Percentiles rank a stretch among this genome's conserved stretches.
Evolutionary conservation across 2,888 invertebrate species (phyloP).

Genomic region (Tanytarsus gracilentus): DNA sequence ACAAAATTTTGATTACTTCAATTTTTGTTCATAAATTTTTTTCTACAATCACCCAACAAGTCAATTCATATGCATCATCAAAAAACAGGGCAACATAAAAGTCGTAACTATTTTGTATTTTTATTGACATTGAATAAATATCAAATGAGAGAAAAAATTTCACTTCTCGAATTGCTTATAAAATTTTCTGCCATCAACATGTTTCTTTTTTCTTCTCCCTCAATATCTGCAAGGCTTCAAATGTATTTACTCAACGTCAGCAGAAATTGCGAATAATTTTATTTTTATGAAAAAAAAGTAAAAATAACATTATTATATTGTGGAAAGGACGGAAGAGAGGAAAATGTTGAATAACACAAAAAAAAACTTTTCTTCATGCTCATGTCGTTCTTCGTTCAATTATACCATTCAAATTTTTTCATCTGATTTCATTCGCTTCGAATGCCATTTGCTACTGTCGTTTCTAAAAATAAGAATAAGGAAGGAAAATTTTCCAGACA

Average conservation of each 20-base stretch:
- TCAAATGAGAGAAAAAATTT: slow-evolving; percentile 11
- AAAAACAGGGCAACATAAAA: slow-evolving; percentile 5
- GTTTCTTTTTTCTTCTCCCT: neutral
- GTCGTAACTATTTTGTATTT: slow-evolving; percentile 15
- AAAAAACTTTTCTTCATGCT: neutral
- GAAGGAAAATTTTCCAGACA: slow-evolving; percentile 2
- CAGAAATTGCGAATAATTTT: slow-evolving; percentile 24
- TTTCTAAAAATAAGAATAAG: neutral
- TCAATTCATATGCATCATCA: too few relatives aligned
- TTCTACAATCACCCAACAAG: too few relatives aligned
- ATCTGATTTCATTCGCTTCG: neutral
- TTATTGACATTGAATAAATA: slow-evolving; percentile 28
- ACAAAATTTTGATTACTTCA: too few relatives aligned
- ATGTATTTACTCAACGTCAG: slow-evolving; percentile 10
- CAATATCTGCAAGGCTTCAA: neutral
- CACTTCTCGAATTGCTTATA: slow-evolving; percentile 7
- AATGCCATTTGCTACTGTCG: too few relatives aligned
- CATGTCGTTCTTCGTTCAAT: slow-evolving; percentile 25
- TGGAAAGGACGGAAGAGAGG: neutral
- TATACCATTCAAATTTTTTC: slow-evolving; percentile 28
- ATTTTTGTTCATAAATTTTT: too few relatives aligned
- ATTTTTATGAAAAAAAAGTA: slow-evolving; percentile 13
- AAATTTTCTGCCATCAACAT: neutral
- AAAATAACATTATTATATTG: slow-evolving; percentile 17
- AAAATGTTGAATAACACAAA: slow-evolving; percentile 25